Evolutionary conservation across 2,113 vertebrate species (phyloP).

Genomic region (Chaenocephalus aceratus): DNA sequence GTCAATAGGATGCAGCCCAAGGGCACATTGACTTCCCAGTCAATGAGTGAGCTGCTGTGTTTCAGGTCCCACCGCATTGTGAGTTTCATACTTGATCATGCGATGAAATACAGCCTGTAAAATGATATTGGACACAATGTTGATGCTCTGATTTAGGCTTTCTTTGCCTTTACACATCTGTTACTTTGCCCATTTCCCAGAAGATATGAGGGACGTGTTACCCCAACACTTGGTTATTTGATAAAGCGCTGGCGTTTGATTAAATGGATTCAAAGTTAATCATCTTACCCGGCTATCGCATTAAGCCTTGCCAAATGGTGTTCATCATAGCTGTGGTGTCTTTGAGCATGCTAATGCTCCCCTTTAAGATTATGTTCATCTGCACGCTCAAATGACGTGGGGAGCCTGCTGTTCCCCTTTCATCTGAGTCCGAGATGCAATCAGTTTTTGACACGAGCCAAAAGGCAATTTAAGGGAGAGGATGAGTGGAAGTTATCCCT

Average conservation of each 20-base stretch:
- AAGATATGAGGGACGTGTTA: constrained; percentile 67
- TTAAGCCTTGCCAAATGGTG: constrained; percentile 78
- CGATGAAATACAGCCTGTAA: constrained; percentile 46
- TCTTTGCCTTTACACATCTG: constrained; percentile 60
- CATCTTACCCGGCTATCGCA: constrained; percentile 75
- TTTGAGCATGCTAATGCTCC: constrained; percentile 79
- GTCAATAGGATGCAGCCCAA: constrained; percentile 72
- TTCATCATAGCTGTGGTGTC: constrained; percentile 70
- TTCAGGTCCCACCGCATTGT: constrained; percentile 36
- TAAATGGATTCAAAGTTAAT: constrained; percentile 82
- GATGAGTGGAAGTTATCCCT: constrained; percentile 62
- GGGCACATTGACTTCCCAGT: constrained; percentile 68
- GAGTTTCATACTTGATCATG: constrained; percentile 32
- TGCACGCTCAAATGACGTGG: constrained; percentile 58
- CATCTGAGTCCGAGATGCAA: constrained; percentile 70
- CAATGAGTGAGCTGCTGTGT: constrained; percentile 53
- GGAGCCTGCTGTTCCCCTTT: constrained; percentile 65
- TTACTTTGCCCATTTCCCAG: constrained; percentile 42
- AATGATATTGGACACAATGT: constrained; percentile 54
- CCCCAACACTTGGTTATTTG: constrained; percentile 71
- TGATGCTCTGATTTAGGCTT: constrained; percentile 28
- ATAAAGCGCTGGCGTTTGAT: constrained; percentile 71
- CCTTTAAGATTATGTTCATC: constrained; percentile 75
- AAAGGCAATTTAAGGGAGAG: constrained; percentile 70
- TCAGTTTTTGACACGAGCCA: constrained; percentile 62